Percentiles rank a stretch among this genome's conserved stretches.
These are phyloP conservation scores for Brachycybe producta DNA, from an alignment of 2,888 invertebrate species.

Conservation along the genomic window DNA sequence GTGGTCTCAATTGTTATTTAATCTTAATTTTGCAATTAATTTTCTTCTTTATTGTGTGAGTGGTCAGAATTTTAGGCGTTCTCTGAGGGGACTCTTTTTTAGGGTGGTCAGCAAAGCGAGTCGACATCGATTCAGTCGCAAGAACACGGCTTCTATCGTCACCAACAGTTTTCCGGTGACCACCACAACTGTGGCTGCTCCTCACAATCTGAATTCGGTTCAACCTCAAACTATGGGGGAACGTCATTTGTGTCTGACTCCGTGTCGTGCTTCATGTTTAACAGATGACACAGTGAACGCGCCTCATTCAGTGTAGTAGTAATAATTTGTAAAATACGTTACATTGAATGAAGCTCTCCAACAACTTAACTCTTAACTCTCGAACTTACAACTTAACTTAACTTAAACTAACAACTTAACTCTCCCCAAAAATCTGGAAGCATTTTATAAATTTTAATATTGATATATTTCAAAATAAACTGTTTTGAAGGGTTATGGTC, in stretches of 20 bases:
- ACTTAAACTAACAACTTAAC: too few relatives aligned
- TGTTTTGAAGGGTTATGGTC: too few relatives aligned
- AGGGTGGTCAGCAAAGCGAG: background rate
- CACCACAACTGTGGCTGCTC: background rate
- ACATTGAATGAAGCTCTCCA: too few relatives aligned
- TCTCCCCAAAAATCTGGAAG: too few relatives aligned
- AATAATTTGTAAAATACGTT: too few relatives aligned
- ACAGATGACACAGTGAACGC: background rate
- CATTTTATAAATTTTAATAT: too few relatives aligned
- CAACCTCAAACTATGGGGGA: too few relatives aligned
- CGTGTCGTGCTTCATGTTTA: background rate
- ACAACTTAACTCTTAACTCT: too few relatives aligned
- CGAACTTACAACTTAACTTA: too few relatives aligned
- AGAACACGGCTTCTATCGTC: conserved; percentile 1
- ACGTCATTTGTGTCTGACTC: background rate
- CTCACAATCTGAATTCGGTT: too few relatives aligned
- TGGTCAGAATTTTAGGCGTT: conserved; percentile 31
- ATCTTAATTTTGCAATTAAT: conserved; percentile 13
- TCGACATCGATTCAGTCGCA: background rate
- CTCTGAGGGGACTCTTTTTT: conserved; percentile 23
- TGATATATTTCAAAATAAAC: too few relatives aligned
- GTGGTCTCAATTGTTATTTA: background rate
- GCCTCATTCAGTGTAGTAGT: too few relatives aligned
- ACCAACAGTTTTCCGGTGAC: background rate
- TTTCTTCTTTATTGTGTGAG: conserved; percentile 14